A percentile compares a stretch with the other conserved stretches of the same genome.
These are phyloP conservation scores for Sturnus vulgaris DNA, from an alignment of 2,113 vertebrate genomes.

Conservation along the genomic window DNA sequence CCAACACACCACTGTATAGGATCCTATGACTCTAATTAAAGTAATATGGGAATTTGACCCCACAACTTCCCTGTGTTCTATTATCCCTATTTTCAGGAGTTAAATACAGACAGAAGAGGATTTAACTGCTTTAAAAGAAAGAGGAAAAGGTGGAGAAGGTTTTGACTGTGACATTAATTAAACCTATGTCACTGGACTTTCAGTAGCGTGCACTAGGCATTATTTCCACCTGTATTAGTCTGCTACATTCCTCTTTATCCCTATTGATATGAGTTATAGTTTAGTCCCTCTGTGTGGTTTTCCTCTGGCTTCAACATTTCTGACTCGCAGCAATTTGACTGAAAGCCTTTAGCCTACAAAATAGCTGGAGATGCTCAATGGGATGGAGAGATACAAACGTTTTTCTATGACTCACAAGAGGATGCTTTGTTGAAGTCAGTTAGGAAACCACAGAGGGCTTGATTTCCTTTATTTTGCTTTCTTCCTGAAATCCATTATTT, in stretches of 20 bases:
- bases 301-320: background rate
- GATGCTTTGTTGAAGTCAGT: background rate
- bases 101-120: background rate
- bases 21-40: background rate
- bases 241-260: background rate
- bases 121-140: background rate
- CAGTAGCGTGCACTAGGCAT: background rate
- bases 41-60: background rate
- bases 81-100: background rate
- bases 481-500: background rate
- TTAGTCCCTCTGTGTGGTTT: background rate
- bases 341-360: background rate
- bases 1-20: background rate
- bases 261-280: background rate
- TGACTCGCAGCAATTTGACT: background rate
- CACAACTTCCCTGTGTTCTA: background rate
- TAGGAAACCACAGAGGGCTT: background rate
- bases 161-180: background rate
- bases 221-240: background rate
- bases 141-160: background rate
- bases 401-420: background rate
- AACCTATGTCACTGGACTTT: background rate
- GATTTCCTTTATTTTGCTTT: background rate
- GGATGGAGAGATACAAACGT: background rate
- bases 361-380: background rate